Percentiles rank a stretch among this genome's conserved stretches.
These are phyloP conservation scores for Panagrolaimus sp. DNA, from an alignment of 1,140 invertebrate species.

Conservation along the genomic window DNA sequence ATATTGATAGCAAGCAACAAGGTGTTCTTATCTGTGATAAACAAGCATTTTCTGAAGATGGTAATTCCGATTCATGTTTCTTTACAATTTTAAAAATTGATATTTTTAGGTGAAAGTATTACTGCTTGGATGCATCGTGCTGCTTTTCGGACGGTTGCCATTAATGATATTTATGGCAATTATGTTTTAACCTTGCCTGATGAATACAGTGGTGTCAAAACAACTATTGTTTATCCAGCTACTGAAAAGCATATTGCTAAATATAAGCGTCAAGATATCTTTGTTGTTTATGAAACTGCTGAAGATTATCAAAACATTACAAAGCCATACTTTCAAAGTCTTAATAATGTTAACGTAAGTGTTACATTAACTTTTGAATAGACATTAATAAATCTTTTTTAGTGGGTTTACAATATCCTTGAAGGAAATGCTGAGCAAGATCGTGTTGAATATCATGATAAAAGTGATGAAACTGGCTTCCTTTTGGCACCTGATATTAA, in stretches of 20 bases:
- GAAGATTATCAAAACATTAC: conserved; percentile 75
- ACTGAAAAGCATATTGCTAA: conserved; percentile 84
- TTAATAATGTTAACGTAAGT: no score
- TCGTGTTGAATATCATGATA: conserved; percentile 76
- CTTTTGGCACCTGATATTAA: conserved; percentile 83
- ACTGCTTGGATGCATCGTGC: neutral
- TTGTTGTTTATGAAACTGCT: conserved; percentile 76
- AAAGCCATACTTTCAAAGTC: conserved; percentile 67
- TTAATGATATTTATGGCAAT: conserved; percentile 73
- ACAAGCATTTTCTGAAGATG: conserved; percentile 8
- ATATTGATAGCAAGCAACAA: neutral
- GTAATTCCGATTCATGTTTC: neutral
- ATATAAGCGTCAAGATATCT: conserved; percentile 70
- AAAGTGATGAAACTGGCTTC: conserved; percentile 74
- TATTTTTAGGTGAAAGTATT: no score
- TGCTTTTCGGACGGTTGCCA: neutral
- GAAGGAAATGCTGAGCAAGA: conserved; percentile 81
- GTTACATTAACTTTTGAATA: no score
- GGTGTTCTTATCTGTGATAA: conserved; percentile 10
- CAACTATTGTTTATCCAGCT: conserved; percentile 81
- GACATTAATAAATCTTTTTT: conserved; percentile 68
- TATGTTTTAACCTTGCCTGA: conserved; percentile 70
- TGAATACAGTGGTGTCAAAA: conserved; percentile 73
- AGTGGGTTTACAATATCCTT: conserved; percentile 89
- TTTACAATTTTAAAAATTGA: no score